These are phyloP conservation scores for Penaeus chinensis DNA, from an alignment of 1,140 invertebrate species.

Conservation along the genomic window DNA sequence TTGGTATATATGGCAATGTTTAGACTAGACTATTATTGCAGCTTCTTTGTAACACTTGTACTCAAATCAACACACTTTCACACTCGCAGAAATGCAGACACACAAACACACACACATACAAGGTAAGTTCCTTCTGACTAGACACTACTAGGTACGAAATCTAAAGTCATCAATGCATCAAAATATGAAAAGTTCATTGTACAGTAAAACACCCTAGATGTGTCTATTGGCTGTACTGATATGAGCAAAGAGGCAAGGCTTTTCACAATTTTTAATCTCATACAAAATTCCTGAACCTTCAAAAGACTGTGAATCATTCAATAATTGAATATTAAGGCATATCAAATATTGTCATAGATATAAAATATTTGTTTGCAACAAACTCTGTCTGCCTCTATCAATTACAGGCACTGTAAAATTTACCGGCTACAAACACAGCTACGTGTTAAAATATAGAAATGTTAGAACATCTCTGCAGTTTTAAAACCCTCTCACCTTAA, in stretches of 20 bases:
- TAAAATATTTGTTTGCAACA: constrained; percentile 42
- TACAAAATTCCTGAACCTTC: constrained; percentile 47
- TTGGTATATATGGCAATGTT: constrained; percentile 42
- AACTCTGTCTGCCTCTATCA: constrained; percentile 50
- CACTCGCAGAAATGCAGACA: constrained; percentile 16
- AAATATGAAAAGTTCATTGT: constrained; percentile 44
- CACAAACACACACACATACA: constrained; percentile 25
- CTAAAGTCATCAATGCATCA: constrained; percentile 54
- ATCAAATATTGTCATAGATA: constrained; percentile 57
- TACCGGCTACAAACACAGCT: constrained; percentile 38
- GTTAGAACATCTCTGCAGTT: constrained; percentile 1
- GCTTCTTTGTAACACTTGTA: constrained; percentile 21
- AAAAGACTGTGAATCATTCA: constrained; percentile 48
- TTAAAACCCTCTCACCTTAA: neutral
- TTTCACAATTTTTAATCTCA: constrained; percentile 52
- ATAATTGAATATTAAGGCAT: constrained; percentile 49
- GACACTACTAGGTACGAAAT: constrained; percentile 60
- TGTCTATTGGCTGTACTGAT: constrained; percentile 56
- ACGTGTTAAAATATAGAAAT: constrained; percentile 43
- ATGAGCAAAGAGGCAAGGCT: constrained; percentile 60
- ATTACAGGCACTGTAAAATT: constrained; percentile 48
- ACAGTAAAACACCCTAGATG: constrained; percentile 44
- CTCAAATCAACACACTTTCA: neutral
- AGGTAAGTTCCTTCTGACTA: constrained; percentile 50
- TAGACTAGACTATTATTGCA: constrained; percentile 61